Evolutionary conservation across 1,140 invertebrate genomes (phyloP).

Genomic region (Bombus impatiens): DNA sequence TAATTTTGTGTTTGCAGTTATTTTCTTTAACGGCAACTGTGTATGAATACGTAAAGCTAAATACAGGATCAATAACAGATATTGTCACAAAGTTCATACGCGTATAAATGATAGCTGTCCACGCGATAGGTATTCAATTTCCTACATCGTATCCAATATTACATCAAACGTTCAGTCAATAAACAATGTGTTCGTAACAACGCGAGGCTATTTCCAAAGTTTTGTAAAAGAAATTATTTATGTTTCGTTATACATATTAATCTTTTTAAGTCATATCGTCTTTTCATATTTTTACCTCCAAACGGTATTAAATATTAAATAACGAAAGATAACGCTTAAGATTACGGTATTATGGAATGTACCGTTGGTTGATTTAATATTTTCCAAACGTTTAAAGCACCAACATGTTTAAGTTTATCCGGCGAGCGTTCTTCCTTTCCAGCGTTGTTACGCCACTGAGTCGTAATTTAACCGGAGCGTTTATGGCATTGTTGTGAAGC

Average conservation of each 20-base stretch:
- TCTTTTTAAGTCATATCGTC: neutral
- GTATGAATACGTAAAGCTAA: slow-evolving; percentile 31
- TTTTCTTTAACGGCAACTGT: neutral
- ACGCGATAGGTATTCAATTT: slow-evolving; percentile 63
- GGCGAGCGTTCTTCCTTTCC: slow-evolving; percentile 30
- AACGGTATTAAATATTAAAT: neutral
- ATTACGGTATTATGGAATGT: no score
- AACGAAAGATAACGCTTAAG: neutral
- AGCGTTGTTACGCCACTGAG: slow-evolving; percentile 72
- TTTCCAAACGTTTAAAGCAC: neutral
- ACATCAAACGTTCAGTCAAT: slow-evolving; percentile 50
- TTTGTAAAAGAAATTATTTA: neutral
- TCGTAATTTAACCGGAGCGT: slow-evolving; percentile 80
- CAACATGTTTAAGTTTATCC: neutral
- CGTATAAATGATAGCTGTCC: slow-evolving; percentile 61
- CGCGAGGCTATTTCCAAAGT: neutral
- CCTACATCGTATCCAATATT: slow-evolving; percentile 58
- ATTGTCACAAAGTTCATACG: slow-evolving; percentile 61
- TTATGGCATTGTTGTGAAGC: slow-evolving; percentile 81
- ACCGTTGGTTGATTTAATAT: neutral
- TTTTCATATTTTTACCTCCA: neutral
- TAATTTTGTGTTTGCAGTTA: no score
- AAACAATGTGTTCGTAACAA: slow-evolving; percentile 23
- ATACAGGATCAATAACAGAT: slow-evolving; percentile 54
- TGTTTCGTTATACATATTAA: neutral